Base-by-base conservation (phyloP, 2,797 vertebrate species). In the Uromys caudimaculatus region DNA sequence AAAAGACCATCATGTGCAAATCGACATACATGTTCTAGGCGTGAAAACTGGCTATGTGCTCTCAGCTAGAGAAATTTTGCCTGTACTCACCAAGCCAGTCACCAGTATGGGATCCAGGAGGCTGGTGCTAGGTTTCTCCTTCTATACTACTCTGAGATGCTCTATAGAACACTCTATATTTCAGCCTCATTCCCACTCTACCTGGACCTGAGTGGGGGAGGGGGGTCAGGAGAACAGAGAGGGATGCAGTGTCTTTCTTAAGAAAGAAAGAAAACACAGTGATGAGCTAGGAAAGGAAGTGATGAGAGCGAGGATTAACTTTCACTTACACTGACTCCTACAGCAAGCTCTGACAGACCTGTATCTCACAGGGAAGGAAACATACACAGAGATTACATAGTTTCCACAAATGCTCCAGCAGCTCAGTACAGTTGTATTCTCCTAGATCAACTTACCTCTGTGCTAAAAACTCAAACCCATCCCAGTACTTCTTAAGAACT, bases 1-100 rank as follows among this genome's bases (percentile, higher is more conserved):
- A 98, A 98, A 99, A 98, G 98, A 98, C 95, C 96, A 54, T 97
- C 97, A 97, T 97, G 97, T 98, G 98, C 98, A 98, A 98, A 97
- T 50, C 79, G 97, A 92, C 69, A 14, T 90, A 98, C 32, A 41
- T 71, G 69, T 96, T 98, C 97, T 97, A 99, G 98, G 99, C 98
- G 94, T 97, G 98, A 98, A 98, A 98, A 97, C 96, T 95, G 98
- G 97, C 98, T 98, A 98, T 94, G 91, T 95, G 91, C 97, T 98
- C 96, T 98, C 98, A 98, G 96, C 27, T 96, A 97, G 98, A 98
- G 96, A 91, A 3, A 88, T 69, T 67, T 88, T 91, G 54, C 83
- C 56, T 90, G 12, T 93, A 85, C 97, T 97, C 32, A 79, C 96
- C 77, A 67, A 94, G 96, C 82, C n/a, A 87, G 96, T 93, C 67